These are phyloP conservation scores for Dicerorhinus sumatrensis DNA, from an alignment of 2,113 vertebrate species.

Conservation along the genomic window DNA sequence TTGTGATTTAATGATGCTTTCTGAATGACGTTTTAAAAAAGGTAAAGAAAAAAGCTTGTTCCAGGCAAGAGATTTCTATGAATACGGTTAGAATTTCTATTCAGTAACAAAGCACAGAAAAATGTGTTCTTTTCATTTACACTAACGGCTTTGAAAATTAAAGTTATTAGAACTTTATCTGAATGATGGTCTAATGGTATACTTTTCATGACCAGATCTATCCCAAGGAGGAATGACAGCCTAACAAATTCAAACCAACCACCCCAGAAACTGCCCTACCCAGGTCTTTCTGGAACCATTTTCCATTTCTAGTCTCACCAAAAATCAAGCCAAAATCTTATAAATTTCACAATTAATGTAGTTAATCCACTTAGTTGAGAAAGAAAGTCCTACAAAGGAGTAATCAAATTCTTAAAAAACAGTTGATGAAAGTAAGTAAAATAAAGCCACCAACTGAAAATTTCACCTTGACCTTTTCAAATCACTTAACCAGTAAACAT, in stretches of 20 bases:
- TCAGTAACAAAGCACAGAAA: background rate
- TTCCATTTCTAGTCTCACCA: conserved; percentile 29
- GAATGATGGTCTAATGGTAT: background rate
- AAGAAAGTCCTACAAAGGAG: background rate
- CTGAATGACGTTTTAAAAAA: background rate
- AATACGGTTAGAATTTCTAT: background rate
- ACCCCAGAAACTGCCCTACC: background rate
- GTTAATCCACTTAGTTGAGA: background rate
- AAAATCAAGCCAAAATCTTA: conserved; percentile 45
- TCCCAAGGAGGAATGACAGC: background rate
- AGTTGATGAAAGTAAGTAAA: conserved; percentile 18
- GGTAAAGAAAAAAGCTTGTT: background rate
- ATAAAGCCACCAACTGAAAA: conserved; percentile 25
- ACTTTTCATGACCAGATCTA: background rate
- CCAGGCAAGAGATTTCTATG: conserved; percentile 5
- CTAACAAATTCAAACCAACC: conserved; percentile 16
- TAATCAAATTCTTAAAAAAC: background rate
- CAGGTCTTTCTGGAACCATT: background rate
- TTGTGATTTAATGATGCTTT: conserved; percentile 25
- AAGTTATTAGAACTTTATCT: background rate
- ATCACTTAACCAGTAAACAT: background rate
- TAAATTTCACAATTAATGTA: background rate
- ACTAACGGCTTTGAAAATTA: background rate
- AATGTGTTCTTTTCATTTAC: background rate
- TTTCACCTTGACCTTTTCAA: conserved; percentile 48